A percentile compares a stretch with the other conserved stretches of the same genome.
Evolutionary conservation across 2,888 invertebrate species (phyloP).

Genomic region (Phragmatobia fuliginosa): DNA sequence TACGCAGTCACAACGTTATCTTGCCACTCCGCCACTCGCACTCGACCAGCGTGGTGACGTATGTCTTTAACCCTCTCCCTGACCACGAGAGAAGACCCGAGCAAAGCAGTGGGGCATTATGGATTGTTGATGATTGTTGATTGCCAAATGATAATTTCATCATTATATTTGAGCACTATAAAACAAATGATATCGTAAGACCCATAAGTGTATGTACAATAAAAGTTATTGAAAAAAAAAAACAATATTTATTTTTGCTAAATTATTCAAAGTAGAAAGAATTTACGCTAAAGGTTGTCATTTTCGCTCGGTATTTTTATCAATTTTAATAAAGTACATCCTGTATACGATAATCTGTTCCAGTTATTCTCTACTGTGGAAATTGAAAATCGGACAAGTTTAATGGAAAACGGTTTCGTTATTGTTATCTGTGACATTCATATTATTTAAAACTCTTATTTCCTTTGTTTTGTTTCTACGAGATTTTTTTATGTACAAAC

Average conservation of each 20-base stretch:
- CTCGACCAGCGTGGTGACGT: too few relatives aligned
- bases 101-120: too few relatives aligned
- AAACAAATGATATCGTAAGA: neutral
- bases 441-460: conserved; percentile 30
- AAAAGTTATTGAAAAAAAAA: neutral
- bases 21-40: too few relatives aligned
- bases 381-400: conserved; percentile 60
- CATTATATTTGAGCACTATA: neutral
- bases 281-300: neutral
- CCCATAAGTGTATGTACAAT: neutral
- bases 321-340: conserved; percentile 29
- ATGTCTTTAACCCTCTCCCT: too few relatives aligned
- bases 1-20: too few relatives aligned
- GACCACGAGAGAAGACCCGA: too few relatives aligned
- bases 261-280: neutral
- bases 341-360: conserved; percentile 56
- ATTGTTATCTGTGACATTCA: conserved; percentile 32
- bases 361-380: conserved; percentile 50
- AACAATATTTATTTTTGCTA: neutral
- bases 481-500: neutral
- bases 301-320: neutral
- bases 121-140: too few relatives aligned
- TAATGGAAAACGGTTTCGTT: conserved; percentile 50
- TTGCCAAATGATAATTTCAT: too few relatives aligned
- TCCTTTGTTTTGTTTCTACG: neutral